Base-by-base conservation (phyloP, 2,888 invertebrate species). In the Noctuana brunneofusca region DNA sequence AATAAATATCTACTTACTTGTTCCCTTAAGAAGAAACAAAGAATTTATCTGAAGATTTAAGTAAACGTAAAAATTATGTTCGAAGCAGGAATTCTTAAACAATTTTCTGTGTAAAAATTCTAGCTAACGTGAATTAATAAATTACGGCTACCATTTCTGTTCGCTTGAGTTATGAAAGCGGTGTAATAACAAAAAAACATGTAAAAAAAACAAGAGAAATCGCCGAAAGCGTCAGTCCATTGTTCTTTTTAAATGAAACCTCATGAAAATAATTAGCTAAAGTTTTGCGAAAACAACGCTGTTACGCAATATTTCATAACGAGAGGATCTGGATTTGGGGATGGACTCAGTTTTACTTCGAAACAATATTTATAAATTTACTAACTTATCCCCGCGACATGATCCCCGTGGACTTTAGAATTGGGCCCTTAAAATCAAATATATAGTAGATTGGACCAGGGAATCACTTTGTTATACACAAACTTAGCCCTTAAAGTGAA, bases 191-290 rank as follows among this genome's bases (percentile, higher is more conserved):
- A 38, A 14, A 43, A 43, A 16, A 43, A 41, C 41, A 41, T 14
- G 14, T 8, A 8, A 11, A 43, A n/a, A 43, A 8, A 53, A 12
- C 16, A 35, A 20, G 32, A 20, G 6, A 35, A 20, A 6, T 53
- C 5, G 9, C 12, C 32, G 20, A 53, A 35, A 12, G 38, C 20
- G 27, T 27, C 30, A 30, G 1, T 27, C 30, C 30, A 18, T 52
- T 52, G 50, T 52, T 52, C 30, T 16, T 32, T 30, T 18, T 9
- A 27, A 27, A 38, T 56, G 32, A 30, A 56, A 46, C 30, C 46
- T 56, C 30, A 30, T 18, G 30, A 46, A 46, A 56, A 56, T 43
- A 55, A 55, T 56, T 30, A 32, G 16, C 56, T 9, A 18, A 46
- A 56, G 20, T 46, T 56, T 18, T 22, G 9, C 56, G 20, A 56